Percentiles rank a stretch among this genome's conserved stretches.
phyloP scores from a whole-genome alignment of 2,113 vertebrate genomes.

The Mormyrus lacerda region DNA sequence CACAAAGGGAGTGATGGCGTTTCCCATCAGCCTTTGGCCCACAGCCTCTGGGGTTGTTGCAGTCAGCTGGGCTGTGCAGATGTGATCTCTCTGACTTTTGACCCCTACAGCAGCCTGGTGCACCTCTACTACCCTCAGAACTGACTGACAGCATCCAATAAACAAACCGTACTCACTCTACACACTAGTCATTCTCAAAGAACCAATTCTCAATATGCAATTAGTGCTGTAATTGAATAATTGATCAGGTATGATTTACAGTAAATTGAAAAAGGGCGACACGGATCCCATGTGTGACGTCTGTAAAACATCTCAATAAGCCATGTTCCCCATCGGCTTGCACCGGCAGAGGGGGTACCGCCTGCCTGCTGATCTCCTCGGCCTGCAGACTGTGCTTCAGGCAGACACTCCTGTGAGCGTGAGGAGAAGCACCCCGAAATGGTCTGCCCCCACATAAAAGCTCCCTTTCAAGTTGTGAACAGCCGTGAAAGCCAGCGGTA shows the following conservation, averaged over 20 bases:
- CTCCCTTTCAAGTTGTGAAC: background rate
- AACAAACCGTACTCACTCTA: background rate
- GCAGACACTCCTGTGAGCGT: background rate
- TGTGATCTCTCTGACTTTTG: background rate
- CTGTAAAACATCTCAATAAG: background rate
- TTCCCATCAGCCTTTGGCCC: background rate
- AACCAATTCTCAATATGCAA: background rate
- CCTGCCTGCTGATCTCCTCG: background rate
- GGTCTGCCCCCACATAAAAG: background rate
- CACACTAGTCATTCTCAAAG: background rate
- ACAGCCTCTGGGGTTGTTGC: background rate
- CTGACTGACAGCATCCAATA: background rate
- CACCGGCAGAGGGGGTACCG: background rate
- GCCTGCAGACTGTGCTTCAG: background rate
- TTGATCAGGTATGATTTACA: background rate
- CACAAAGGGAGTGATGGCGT: background rate
- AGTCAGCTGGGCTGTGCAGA: background rate
- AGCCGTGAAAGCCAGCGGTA: background rate
- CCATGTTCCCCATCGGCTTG: background rate
- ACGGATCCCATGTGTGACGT: background rate
- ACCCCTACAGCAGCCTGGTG: background rate
- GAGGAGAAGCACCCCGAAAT: background rate
- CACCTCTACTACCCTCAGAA: background rate
- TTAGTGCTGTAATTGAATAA: background rate
- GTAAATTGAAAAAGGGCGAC: background rate